A percentile compares a stretch with the other conserved stretches of the same genome.
These are phyloP conservation scores for Punctoribates punctum DNA, from an alignment of 2,888 invertebrate species.

Conservation along the genomic window DNA sequence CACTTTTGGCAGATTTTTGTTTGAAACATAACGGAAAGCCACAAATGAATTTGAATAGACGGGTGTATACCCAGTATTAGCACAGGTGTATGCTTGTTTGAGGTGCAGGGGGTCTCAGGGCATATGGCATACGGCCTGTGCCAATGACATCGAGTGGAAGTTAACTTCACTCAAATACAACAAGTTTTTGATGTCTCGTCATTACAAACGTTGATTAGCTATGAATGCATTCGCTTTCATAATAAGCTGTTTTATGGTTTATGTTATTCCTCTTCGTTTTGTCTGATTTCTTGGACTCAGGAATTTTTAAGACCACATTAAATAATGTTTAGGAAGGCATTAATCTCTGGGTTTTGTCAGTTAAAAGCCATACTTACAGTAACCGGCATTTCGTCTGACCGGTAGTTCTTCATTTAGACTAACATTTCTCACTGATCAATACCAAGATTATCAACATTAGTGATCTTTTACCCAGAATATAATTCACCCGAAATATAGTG, in stretches of 20 bases:
- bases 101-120: too few relatives aligned
- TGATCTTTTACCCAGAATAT: too few relatives aligned
- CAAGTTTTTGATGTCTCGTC: background rate
- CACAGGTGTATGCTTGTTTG: background rate
- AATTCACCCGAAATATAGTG: too few relatives aligned
- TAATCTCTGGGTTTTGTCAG: too few relatives aligned
- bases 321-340: background rate
- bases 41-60: background rate
- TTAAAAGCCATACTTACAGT: too few relatives aligned
- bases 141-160: background rate
- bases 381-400: too few relatives aligned
- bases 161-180: background rate
- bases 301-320: background rate
- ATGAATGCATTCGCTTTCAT: too few relatives aligned
- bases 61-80: background rate
- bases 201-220: background rate
- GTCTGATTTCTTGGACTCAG: background rate
- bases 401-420: too few relatives aligned
- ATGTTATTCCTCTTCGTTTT: background rate
- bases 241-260: constrained; percentile 5
- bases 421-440: too few relatives aligned
- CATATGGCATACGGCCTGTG: background rate
- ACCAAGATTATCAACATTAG: too few relatives aligned
- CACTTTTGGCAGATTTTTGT: constrained; percentile 9
- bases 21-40: constrained; percentile 12